phyloP scores from a whole-genome alignment of 2,113 vertebrate species.

The Meles meles region DNA sequence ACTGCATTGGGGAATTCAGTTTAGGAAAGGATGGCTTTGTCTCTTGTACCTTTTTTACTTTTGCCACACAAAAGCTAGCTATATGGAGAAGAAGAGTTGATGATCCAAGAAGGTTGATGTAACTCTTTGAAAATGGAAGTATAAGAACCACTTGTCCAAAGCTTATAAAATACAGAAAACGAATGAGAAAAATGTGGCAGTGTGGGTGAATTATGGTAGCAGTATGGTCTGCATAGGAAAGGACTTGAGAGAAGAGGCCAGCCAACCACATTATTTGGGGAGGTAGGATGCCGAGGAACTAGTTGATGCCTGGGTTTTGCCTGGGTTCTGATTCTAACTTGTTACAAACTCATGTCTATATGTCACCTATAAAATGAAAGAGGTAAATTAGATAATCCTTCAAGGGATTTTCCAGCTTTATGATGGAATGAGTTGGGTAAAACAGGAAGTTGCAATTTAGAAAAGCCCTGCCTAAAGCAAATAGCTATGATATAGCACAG shows the following conservation, averaged over 20 bases:
- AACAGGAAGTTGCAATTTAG: constrained; percentile 38
- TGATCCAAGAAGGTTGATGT: not conserved
- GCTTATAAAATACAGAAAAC: constrained; percentile 3
- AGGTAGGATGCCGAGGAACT: not conserved
- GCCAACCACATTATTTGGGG: not conserved
- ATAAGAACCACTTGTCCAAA: constrained; percentile 2
- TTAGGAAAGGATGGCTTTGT: constrained; percentile 49
- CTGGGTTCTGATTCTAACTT: not conserved
- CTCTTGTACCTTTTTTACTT: not conserved
- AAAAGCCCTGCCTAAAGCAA: not conserved
- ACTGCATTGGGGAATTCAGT: constrained; percentile 26
- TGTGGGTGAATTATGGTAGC: not conserved
- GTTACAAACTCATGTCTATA: not conserved
- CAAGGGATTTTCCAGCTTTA: constrained; percentile 46
- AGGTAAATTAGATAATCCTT: not conserved
- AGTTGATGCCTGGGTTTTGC: not conserved
- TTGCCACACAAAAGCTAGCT: constrained; percentile 35
- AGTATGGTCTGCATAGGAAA: not conserved
- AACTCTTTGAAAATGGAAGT: constrained; percentile 40
- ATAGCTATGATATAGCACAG: not conserved
- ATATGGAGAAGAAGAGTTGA: not conserved
- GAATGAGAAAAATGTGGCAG: not conserved
- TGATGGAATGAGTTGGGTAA: constrained; percentile 39
- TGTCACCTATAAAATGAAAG: constrained; percentile 18
- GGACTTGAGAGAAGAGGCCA: not conserved